Base-by-base conservation (phyloP, 2,888 invertebrate species). In the Luperina testacea region DNA sequence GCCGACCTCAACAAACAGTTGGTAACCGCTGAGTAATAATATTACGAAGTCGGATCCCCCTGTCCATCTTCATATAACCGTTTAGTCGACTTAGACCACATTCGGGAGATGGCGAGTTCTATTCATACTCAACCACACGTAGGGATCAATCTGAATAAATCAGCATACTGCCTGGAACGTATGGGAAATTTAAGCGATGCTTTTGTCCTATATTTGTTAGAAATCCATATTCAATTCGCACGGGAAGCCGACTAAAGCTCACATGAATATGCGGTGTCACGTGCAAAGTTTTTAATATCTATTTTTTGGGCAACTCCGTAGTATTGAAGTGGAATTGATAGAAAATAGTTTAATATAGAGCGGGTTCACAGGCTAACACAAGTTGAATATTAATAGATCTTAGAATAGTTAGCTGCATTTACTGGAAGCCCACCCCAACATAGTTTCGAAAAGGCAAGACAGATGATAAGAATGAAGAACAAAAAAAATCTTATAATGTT, bases 121-220 rank as follows among this genome's bases (percentile, higher is more conserved):
- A 83, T 84, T 86, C 78, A 86, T 75, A 86, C 72, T 51, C 53
- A 32, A 64, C 73, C 73, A 69, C 59, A 68, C n/a, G 51, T 73
- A 48, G 63, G 42, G 64, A 75, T 77, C 72, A 73, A 86, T 75
- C 65, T 86, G 78, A 86, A 84, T 86, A 78, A 82, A 86, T 86
- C 67, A 78, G 70, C 64, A 73, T 82, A 72, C 15, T 61, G 15
- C 42, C 24, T 48, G 24, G 38, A n/a, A 67, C 17, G 48, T 53
- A 71, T 67, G 42, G 57, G 63, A 71, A n/a, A 71, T 65, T 61
- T 15, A 61, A 15, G 6, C 32, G 48, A 57, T 45, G 27, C 45
- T 1, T 85, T 69, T 72, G 75, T 72, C 32, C 85, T 15, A 68
- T 75, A 72, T 53, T 81, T 71, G 42, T 84, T 32, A 2, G 17